Conservation (phyloP, 2,797 vertebrate genomes). For the Pangasius mekongensis region DNA sequence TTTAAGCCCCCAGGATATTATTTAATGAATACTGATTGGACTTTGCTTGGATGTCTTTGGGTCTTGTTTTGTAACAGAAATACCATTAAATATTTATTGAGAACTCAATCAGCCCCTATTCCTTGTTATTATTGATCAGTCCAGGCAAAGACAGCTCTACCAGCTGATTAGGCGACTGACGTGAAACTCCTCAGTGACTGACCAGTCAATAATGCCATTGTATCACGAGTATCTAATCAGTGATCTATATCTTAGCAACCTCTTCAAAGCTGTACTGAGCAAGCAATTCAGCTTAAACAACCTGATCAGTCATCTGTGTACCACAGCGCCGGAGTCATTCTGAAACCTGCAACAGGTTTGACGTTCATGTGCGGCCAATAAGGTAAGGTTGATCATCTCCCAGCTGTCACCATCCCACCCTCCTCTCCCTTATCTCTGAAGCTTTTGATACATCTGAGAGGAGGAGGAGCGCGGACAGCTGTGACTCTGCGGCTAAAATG, state of each 20-base stretch:
- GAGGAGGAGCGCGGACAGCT: conserved; percentile 40
- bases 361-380: conserved; percentile 24
- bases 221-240: conserved; percentile 40
- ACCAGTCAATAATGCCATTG: conserved; percentile 38
- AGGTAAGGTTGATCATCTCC: conserved; percentile 45
- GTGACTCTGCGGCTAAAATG: conserved; percentile 59
- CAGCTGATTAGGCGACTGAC: conserved; percentile 37
- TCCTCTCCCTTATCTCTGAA: conserved; percentile 47
- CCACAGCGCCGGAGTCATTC: conserved; percentile 7
- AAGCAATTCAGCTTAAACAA: conserved; percentile 22
- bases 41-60: not conserved
- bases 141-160: conserved; percentile 45
- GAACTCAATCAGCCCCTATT: conserved; percentile 38
- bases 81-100: conserved; percentile 50
- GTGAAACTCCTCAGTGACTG: conserved; percentile 30
- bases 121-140: conserved; percentile 45
- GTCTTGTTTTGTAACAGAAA: not conserved
- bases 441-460: conserved; percentile 51
- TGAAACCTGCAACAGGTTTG: conserved; percentile 44
- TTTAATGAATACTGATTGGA: conserved; percentile 4
- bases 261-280: conserved; percentile 36
- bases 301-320: conserved; percentile 31
- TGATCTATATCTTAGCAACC: conserved; percentile 34
- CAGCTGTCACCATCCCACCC: conserved; percentile 35
- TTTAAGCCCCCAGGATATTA: not conserved